phyloP scores from a whole-genome alignment of 2,888 invertebrate genomes.

The Uropetala carovei region DNA sequence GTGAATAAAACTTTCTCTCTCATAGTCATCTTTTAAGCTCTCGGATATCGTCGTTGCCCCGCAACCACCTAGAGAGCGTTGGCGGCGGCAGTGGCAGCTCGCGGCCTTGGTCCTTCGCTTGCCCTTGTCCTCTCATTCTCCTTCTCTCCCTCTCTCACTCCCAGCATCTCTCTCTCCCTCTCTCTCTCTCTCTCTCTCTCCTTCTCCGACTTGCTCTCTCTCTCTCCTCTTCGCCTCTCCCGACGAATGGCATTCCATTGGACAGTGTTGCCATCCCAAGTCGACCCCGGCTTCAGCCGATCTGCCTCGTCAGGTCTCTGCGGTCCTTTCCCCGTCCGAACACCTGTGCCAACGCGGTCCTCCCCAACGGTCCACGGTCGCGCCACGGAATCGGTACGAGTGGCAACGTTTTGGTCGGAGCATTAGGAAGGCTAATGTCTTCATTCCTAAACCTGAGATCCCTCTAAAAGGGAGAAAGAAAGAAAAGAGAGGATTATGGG shows the following conservation, averaged over 20 bases:
- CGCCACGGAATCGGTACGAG: neutral
- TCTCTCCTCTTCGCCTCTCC: neutral
- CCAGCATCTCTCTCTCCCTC: neutral
- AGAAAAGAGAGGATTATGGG: neutral
- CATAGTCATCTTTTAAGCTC: neutral
- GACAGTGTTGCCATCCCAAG: slow-evolving; percentile 58
- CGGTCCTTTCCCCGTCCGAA: neutral
- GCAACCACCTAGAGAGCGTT: slow-evolving; percentile 32
- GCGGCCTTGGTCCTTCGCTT: slow-evolving; percentile 50
- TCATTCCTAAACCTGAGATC: slow-evolving; percentile 37
- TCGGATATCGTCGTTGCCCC: neutral
- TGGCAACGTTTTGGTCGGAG: neutral
- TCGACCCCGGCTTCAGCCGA: slow-evolving; percentile 30
- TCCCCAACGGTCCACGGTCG: neutral
- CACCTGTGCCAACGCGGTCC: slow-evolving; percentile 21
- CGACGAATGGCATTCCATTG: slow-evolving; percentile 49
- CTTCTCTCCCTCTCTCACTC: neutral
- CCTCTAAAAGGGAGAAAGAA: neutral
- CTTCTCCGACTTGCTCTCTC: neutral
- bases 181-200: neutral
- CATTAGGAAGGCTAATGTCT: slow-evolving; percentile 44
- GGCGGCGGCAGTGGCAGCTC: slow-evolving; percentile 18
- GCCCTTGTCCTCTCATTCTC: slow-evolving; percentile 9
- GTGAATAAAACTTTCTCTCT: neutral
- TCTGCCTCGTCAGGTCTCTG: slow-evolving; percentile 15